A percentile compares a stretch with the other conserved stretches of the same genome.
phyloP scores from a whole-genome alignment of 2,888 invertebrate genomes.

The Tridacna crocea region DNA sequence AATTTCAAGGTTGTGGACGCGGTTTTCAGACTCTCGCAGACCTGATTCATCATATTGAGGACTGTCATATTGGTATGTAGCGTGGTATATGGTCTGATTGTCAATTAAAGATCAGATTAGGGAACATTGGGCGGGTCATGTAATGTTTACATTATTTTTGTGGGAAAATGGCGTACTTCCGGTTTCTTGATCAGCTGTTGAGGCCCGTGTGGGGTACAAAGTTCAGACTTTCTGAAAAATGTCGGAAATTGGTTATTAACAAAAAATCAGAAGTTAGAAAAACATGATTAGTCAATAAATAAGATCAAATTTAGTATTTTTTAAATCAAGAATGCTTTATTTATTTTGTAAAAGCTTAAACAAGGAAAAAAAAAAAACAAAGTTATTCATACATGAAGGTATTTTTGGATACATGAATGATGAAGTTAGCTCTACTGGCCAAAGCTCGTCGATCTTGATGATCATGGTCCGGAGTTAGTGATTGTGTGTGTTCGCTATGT shows the following conservation, averaged over 20 bases:
- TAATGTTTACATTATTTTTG: conserved; percentile 37
- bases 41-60: conserved; percentile 94
- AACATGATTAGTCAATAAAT: too few species aligned
- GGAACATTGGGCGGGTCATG: neutral
- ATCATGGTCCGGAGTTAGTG: too few species aligned
- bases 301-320: too few species aligned
- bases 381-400: too few species aligned
- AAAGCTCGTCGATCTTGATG: too few species aligned
- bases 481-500: too few species aligned
- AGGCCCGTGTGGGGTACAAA: conserved; percentile 2
- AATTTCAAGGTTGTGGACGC: conserved; percentile 93
- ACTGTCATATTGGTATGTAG: conserved; percentile 92
- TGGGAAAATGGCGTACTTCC: conserved; percentile 64
- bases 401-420: too few species aligned
- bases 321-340: too few species aligned
- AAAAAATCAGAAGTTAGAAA: too few species aligned
- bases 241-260: neutral
- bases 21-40: conserved; percentile 92
- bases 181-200: conserved; percentile 37
- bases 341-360: too few species aligned
- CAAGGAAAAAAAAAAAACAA: too few species aligned
- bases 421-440: too few species aligned
- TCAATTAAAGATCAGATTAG: neutral
- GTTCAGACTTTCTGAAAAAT: neutral
- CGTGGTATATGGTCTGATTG: neutral